phyloP scores from a whole-genome alignment of 1,140 invertebrate genomes.

The Drosophila parvula region DNA sequence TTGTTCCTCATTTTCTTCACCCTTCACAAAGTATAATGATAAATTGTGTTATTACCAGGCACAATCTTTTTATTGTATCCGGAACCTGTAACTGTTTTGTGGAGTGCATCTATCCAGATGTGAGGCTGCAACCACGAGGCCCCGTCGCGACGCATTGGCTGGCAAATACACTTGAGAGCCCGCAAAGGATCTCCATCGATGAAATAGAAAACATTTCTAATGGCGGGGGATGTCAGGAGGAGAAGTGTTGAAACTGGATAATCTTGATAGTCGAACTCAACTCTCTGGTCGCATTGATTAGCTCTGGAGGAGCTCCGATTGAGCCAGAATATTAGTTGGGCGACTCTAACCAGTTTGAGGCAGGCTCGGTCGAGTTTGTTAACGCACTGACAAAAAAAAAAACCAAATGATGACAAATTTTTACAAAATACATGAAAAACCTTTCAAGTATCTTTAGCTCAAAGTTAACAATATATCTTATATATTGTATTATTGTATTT shows the following conservation, averaged over 20 bases:
- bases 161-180: conserved; percentile 39
- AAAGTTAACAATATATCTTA: not conserved
- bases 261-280: conserved; percentile 36
- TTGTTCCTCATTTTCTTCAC: no score
- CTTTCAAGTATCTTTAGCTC: not conserved
- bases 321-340: conserved; percentile 31
- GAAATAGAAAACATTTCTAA: conserved; percentile 50
- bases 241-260: conserved; percentile 43
- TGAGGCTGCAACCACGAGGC: conserved; percentile 2
- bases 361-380: not conserved
- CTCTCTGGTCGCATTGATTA: conserved; percentile 35
- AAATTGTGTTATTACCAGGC: not conserved
- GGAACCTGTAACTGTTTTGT: not conserved
- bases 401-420: not conserved
- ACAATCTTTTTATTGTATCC: not conserved
- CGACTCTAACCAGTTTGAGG: conserved; percentile 20
- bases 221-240: conserved; percentile 4
- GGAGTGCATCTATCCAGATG: conserved; percentile 20
- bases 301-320: conserved; percentile 25
- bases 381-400: conserved; percentile 9
- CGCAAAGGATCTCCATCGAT: conserved; percentile 33
- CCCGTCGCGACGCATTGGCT: conserved; percentile 41
- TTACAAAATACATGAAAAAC: not conserved
- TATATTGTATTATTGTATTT: not conserved
- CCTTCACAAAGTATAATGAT: not conserved